Evolutionary conservation across 2,797 vertebrate species (phyloP).

Genomic region (Luscinia luscinia): DNA sequence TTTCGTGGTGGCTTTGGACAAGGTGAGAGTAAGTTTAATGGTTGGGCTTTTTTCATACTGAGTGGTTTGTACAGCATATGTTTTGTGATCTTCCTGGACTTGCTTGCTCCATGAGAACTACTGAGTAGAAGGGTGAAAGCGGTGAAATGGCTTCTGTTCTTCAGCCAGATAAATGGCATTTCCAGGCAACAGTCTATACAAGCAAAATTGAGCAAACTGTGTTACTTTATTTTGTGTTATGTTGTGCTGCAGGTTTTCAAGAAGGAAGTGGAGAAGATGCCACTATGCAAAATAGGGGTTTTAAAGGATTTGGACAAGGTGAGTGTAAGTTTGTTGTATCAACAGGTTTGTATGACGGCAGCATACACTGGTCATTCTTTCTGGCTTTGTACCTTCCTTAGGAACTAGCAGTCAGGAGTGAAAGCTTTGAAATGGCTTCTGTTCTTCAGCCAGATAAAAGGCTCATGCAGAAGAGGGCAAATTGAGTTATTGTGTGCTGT

Average conservation of each 20-base stretch:
- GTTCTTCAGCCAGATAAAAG: not conserved
- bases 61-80: not conserved
- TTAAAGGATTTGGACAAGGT: slow-evolving; percentile 32
- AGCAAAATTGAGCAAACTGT: too few relatives aligned
- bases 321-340: not conserved
- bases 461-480: too few relatives aligned
- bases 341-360: too few relatives aligned
- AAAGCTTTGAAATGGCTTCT: not conserved
- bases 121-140: not conserved
- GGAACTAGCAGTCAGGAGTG: not conserved
- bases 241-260: too few relatives aligned
- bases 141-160: not conserved
- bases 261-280: too few relatives aligned
- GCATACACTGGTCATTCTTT: too few relatives aligned
- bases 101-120: not conserved
- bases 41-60: not conserved
- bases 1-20: not conserved
- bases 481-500: not conserved
- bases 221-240: too few relatives aligned
- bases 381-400: not conserved
- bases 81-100: not conserved
- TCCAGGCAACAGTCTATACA: too few relatives aligned
- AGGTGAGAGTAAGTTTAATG: slow-evolving; percentile 10
- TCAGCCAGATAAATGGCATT: not conserved
- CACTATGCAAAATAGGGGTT: not conserved